Base-by-base conservation (phyloP, 1,140 invertebrate genomes). In the Phthorimaea operculella region DNA sequence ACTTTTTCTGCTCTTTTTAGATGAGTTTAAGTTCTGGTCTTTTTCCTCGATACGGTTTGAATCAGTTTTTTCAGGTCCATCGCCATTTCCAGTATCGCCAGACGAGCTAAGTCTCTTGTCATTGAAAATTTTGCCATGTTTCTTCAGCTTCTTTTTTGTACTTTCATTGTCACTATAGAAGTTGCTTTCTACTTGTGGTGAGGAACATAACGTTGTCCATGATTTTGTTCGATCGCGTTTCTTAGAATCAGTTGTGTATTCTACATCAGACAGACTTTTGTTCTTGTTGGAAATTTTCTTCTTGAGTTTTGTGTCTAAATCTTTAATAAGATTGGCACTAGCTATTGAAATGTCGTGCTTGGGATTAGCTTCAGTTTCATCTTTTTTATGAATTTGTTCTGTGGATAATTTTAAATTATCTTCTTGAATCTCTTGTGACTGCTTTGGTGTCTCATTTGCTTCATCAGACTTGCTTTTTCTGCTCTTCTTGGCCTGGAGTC, bases 111-210 rank as follows among this genome's bases (percentile, higher is more conserved):
- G 57, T n/a, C 34, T 62, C 57, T 66, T 33, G 57, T 50, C 17
- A 47, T 47, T 47, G 16, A 39, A 52, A 33, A 28, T 63, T 57
- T n/a, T 51, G 48, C 45, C 48, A 34, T 57, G 59, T 50, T 62
- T 74, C 9, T 58, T 62, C 48, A 33, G 21, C 15, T 66, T 70
- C 49, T 72, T 72, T 52, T 67, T 77, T 18, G 45, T 49, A n/a
- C 50, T 63, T 52, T 80, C 77, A 69, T 65, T 80, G 17, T 78
- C 77, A 69, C 77, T 78, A 33, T 63, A 67, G 59, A 75, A 76
- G 5, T 60, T 57, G 48, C 18, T 59, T 21, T 74, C 66, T 56
- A 60, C 63, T 49, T 16, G 7, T 51, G 53, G 28, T 15, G 50
- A 42, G 16, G 44, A n/a, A 18, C 60, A 18, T n/a, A 63, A 33